phyloP scores from a whole-genome alignment of 2,113 vertebrate genomes.

The Perognathus longimembris region DNA sequence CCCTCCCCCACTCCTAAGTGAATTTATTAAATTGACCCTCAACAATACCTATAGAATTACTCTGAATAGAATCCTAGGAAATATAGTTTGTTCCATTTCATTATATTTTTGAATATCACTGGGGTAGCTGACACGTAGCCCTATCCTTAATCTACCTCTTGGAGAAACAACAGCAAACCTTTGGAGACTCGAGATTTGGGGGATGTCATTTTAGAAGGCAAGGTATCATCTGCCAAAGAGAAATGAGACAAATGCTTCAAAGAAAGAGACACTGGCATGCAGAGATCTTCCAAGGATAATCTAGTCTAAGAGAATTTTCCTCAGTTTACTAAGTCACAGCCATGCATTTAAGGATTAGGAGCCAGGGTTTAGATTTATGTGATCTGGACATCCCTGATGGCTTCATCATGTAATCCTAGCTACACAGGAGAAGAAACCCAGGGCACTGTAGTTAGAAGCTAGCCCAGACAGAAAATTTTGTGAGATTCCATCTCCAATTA shows the following conservation, averaged over 20 bases:
- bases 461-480: too few relatives aligned
- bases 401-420: too few relatives aligned
- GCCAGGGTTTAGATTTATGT: background rate
- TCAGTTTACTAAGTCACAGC: constrained; percentile 4
- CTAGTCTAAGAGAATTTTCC: background rate
- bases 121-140: constrained; percentile 60
- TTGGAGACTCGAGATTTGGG: constrained; percentile 15
- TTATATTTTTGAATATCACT: constrained; percentile 38
- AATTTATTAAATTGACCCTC: constrained; percentile 76
- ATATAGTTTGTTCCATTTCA: constrained; percentile 66
- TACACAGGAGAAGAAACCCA: too few relatives aligned
- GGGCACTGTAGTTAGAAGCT: too few relatives aligned
- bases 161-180: constrained; percentile 57
- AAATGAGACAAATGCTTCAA: background rate
- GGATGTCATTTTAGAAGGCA: background rate
- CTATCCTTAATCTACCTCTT: constrained; percentile 13
- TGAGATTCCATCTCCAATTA: too few relatives aligned
- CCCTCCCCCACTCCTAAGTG: constrained; percentile 5
- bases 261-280: background rate
- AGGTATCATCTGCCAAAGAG: background rate
- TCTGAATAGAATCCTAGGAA: constrained; percentile 69
- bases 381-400: too few relatives aligned
- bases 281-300: background rate
- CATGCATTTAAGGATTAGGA: constrained; percentile 12
- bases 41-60: constrained; percentile 57